Percentiles rank a stretch among this genome's conserved stretches.
Evolutionary conservation across 2,113 vertebrate genomes (phyloP).

Genomic region (Onychostoma macrolepis): DNA sequence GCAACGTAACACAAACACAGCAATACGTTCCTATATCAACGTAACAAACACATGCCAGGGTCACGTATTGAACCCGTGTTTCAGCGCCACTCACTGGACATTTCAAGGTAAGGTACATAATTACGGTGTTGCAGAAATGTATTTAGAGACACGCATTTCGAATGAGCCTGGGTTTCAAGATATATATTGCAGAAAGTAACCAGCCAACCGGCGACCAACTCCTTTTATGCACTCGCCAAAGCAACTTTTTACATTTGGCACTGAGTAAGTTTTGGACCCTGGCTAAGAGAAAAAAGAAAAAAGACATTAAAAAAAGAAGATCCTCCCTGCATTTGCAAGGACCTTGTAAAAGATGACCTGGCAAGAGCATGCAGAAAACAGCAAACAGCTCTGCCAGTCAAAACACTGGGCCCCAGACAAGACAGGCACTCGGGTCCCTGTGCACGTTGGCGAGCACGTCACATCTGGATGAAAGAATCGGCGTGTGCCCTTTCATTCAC

Average conservation of each 20-base stretch:
- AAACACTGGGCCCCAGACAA: conserved; percentile 63
- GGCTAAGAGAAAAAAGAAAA: background rate
- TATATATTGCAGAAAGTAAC: background rate
- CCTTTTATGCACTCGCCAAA: background rate
- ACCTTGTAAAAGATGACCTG: background rate
- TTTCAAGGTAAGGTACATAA: too few relatives aligned
- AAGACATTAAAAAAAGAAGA: conserved; percentile 16
- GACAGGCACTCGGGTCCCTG: conserved; percentile 58
- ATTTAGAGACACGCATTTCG: too few relatives aligned
- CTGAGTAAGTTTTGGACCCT: background rate
- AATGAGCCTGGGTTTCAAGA: too few relatives aligned
- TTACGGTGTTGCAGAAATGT: too few relatives aligned
- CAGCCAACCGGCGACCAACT: background rate
- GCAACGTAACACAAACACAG: too few relatives aligned
- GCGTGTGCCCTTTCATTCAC: conserved; percentile 76
- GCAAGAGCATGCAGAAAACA: conserved; percentile 46
- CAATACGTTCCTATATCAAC: too few relatives aligned
- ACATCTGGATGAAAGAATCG: conserved; percentile 77
- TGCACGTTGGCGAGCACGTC: conserved; percentile 62
- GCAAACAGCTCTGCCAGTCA: conserved; percentile 57
- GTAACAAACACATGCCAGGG: too few relatives aligned
- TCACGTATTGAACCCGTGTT: too few relatives aligned
- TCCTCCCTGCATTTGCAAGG: background rate
- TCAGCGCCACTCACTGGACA: too few relatives aligned
- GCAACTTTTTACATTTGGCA: background rate